Base-by-base conservation (phyloP, 2,888 invertebrate species). In the Xanthostigma xanthostigma region DNA sequence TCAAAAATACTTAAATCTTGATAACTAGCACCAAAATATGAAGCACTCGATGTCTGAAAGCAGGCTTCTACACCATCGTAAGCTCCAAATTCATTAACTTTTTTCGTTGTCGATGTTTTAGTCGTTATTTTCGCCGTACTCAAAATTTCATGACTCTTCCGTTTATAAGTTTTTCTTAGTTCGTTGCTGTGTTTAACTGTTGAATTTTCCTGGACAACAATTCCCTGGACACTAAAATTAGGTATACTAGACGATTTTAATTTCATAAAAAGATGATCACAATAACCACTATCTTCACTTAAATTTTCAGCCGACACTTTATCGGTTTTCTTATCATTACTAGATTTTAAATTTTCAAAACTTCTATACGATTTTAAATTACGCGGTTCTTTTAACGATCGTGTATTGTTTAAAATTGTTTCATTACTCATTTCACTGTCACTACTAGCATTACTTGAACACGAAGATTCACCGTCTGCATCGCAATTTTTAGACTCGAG, bases 251-350 rank as follows among this genome's bases (percentile, higher is more conserved):
- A 69, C 34, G 70, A 69, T 58, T 69, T 70, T 45, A 56, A 53
- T 48, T 58, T 53, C 46, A 59, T 51, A 44, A 60, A 59, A 51
- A 61, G 59, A 51, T 68, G 64, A 54, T 84, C 84, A 60, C 83
- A 76, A 66, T 82, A 84, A 47, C 85, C 85, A 58, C 84, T 84
- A 65, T 86, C 85, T 64, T 86, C 85, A 60, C 84, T 84, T 54
- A 86, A 70, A 71, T 85, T 85, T 62, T 86, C 85, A 17, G 78
- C 78, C 42, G 84, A 84, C 57, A 77, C 76, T 57, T 78, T 78
- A 36, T 60, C 59, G 41, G 56, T 57, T 43, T 53, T 46, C 52
- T 53, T 46, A 51, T 55, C 51, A 48, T 50, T 55, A 43, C 52
- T 55, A 34, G 56, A 53, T 13, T 57, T 60, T 13, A 69, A 54